Evolutionary conservation across 2,888 invertebrate genomes (phyloP).

Genomic region (Nycteola revayana): DNA sequence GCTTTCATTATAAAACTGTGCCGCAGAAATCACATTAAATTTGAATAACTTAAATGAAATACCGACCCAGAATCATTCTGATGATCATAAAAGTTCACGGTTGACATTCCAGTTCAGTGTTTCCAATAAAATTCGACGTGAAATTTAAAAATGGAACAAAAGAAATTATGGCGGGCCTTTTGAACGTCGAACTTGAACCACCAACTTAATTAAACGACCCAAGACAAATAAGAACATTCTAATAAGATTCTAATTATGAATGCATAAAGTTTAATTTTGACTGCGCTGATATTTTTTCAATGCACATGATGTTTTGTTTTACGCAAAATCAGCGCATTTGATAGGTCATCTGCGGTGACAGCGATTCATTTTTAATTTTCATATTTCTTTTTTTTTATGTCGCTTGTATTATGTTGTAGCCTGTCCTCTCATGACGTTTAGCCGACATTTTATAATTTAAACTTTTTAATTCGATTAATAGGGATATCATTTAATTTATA

Average conservation of each 20-base stretch:
- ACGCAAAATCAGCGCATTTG: slow-evolving; percentile 25
- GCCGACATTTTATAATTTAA: too few species aligned
- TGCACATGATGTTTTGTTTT: slow-evolving; percentile 4
- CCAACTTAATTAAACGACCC: slow-evolving; percentile 5
- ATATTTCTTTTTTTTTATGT: too few species aligned
- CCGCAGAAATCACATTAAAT: too few species aligned
- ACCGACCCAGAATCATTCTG: too few species aligned
- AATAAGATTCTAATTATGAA: neutral
- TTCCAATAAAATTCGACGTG: slow-evolving; percentile 19
- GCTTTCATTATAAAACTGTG: too few species aligned
- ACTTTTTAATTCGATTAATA: too few species aligned
- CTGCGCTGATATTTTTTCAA: too few species aligned
- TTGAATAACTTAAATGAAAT: too few species aligned
- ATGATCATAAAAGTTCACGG: too few species aligned
- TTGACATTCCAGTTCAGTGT: slow-evolving; percentile 24
- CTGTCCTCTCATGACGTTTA: too few species aligned
- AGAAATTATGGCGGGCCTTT: slow-evolving; percentile 28
- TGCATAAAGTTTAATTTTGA: slow-evolving; percentile 5
- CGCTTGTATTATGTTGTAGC: too few species aligned
- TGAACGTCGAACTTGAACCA: slow-evolving; percentile 21
- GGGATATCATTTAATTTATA: too few species aligned
- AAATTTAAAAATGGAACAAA: slow-evolving; percentile 32
- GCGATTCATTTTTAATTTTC: slow-evolving; percentile 29
- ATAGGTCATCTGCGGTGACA: slow-evolving; percentile 32
- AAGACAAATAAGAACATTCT: neutral